Conservation (phyloP, 1,140 invertebrate genomes). For the Magallana angulata region DNA sequence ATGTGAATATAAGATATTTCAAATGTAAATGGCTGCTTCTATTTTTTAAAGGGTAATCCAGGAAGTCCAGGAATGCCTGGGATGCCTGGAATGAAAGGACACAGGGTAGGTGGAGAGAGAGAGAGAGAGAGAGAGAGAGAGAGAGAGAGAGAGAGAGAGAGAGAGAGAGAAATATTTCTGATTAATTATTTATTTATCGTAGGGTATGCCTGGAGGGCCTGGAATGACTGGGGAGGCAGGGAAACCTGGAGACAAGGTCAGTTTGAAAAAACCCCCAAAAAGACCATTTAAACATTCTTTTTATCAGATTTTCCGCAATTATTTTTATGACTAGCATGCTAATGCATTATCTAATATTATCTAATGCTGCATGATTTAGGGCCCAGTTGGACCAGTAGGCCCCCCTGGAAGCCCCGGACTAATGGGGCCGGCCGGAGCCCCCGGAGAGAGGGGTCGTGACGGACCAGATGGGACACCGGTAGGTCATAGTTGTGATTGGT, state of each 20-base stretch:
- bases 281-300: too few species aligned
- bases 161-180: not conserved
- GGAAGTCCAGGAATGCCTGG: constrained; percentile 71
- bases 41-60: constrained; percentile 61
- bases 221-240: constrained; percentile 66
- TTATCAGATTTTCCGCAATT: too few species aligned
- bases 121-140: too few species aligned
- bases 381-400: constrained; percentile 88
- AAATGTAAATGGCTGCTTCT: not conserved
- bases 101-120: constrained; percentile 63
- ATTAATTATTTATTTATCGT: not conserved
- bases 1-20: too few species aligned
- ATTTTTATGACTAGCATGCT: too few species aligned
- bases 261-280: not conserved
- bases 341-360: not conserved
- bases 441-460: constrained; percentile 89
- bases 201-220: constrained; percentile 64
- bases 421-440: constrained; percentile 87
- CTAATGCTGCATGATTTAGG: constrained; percentile 79
- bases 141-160: not conserved
- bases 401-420: constrained; percentile 90
- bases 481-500: constrained; percentile 37
- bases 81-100: constrained; percentile 73
- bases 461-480: constrained; percentile 82
- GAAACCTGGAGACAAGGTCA: constrained; percentile 68